Base-by-base conservation (phyloP, 2,888 invertebrate species). In the Napeogenes sylphis region DNA sequence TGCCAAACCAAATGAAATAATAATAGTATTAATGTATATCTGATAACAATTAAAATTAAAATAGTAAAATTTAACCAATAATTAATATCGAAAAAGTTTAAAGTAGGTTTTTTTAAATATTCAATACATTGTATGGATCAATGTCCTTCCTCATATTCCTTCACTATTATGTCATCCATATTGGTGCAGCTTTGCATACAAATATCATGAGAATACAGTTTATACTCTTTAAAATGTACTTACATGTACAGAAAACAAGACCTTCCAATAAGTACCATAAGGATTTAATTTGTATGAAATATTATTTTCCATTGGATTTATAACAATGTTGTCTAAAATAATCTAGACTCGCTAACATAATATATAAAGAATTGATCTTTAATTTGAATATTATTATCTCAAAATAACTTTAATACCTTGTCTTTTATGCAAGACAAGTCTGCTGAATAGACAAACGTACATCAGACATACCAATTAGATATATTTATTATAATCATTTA, bases 341-440 rank as follows among this genome's bases (percentile, higher is more conserved):
- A 21, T 51, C 21, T 30, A 33, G 46, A 30, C 47, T 53, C 21
- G 21, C 21, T 21, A 1, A 21, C 21, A 53, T 53, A 56, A 46
- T 47, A 61, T 65, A 61, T 61, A 56, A 65, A 69, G 63, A 62
- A 67, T 63, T 53, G 30, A 47, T 51, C 55, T 33, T 13, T 33
- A 12, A 62, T 58, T 57, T 60, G 58, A 58, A 60, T 58, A 56
- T 54, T 47, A 57, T 53, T 38, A 55, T 70, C 72, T 68, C 66
- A 68, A 75, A 75, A 75, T 73, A 68, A 64, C 69, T 68, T 73
- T 73, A 74, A 69, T 62, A 60, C 64, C 62, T 67, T 65, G 56
- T 73, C 81, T 75, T 67, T 69, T 72, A 84, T 83, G 75, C 83
- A 70, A 70, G 62, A 42, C 69, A 70, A 69, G 76, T 68, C 59